These are phyloP conservation scores for Lepidostoma basale DNA, from an alignment of 1,140 invertebrate genomes.

Conservation along the genomic window DNA sequence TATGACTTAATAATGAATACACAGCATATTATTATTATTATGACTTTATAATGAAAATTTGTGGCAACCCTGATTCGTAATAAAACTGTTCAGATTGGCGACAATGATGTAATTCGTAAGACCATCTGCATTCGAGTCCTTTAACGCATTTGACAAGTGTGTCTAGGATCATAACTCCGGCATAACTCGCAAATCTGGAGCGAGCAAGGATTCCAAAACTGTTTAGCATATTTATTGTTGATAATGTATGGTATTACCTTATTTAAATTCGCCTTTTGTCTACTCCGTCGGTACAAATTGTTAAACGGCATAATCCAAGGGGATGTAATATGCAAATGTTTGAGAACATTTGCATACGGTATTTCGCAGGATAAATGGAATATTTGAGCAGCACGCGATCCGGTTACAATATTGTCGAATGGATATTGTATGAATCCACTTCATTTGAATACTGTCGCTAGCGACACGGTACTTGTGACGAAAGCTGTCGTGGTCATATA, in stretches of 20 bases:
- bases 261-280: conserved; percentile 18
- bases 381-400: conserved; percentile 1
- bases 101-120: no score
- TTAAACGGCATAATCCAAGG: conserved; percentile 24
- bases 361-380: background rate
- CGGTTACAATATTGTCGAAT: background rate
- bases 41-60: no score
- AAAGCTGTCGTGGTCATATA: no score
- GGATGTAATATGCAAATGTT: conserved; percentile 15
- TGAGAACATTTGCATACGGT: conserved; percentile 4
- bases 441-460: background rate
- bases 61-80: no score
- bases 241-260: conserved; percentile 24
- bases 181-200: background rate
- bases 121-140: no score
- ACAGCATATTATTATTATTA: no score
- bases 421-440: background rate
- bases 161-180: no score
- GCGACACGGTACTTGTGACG: no score
- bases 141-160: no score
- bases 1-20: no score
- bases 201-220: conserved; percentile 4
- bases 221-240: conserved; percentile 28
- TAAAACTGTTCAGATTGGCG: no score
- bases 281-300: conserved; percentile 8